phyloP scores from a whole-genome alignment of 2,888 invertebrate species.

The Nomada ruficornis region DNA sequence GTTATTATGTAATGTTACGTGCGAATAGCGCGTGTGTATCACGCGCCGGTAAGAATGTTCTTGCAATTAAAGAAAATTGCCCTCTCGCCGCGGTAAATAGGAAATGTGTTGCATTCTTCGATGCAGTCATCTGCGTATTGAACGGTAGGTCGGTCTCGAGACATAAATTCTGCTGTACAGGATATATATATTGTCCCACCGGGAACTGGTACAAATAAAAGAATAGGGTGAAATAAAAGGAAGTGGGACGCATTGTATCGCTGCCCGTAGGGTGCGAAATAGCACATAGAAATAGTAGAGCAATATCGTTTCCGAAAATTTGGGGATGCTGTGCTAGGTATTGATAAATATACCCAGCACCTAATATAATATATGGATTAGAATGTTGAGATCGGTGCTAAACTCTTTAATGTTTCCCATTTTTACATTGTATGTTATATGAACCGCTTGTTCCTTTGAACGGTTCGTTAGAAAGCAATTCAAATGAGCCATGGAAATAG shows the following conservation, averaged over 20 bases:
- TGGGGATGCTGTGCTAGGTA: neutral
- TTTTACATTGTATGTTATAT: neutral
- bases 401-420: neutral
- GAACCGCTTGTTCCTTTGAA: neutral
- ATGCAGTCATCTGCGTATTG: conserved; percentile 17
- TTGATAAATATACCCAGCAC: neutral
- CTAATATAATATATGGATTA: neutral
- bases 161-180: conserved; percentile 3
- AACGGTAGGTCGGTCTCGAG: neutral
- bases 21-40: conserved; percentile 42
- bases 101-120: conserved; percentile 17
- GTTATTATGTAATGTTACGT: conserved; percentile 55
- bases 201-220: neutral
- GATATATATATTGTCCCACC: neutral
- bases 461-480: conserved; percentile 1
- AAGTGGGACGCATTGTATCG: neutral
- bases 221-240: neutral
- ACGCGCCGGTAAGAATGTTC: conserved; percentile 31
- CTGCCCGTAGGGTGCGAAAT: neutral
- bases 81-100: conserved; percentile 7
- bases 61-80: conserved; percentile 39
- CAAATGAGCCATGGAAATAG: conserved; percentile 7
- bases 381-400: neutral
- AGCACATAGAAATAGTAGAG: neutral
- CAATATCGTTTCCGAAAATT: neutral